Base-by-base conservation (phyloP, 1,140 invertebrate species). In the Holotrichia oblita region DNA sequence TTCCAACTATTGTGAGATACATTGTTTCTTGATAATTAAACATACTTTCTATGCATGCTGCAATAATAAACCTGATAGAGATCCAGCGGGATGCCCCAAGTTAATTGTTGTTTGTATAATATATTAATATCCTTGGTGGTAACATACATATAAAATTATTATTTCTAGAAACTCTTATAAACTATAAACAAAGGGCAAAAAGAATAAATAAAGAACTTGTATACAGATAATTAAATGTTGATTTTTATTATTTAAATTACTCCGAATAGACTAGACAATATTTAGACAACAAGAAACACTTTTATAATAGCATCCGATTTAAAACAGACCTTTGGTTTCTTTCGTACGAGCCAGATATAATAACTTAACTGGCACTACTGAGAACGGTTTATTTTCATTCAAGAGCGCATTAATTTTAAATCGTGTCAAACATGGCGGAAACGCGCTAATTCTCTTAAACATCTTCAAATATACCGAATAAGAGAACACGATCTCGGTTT, bases 211-310 rank as follows among this genome's bases (percentile, higher is more conserved):
- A 17, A 55, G 1, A 17, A 10, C 44, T 14, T 55, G n/a, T 55
- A 55, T 4, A 17, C 6, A 55, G 6, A 17, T 17, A n/a, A 17
- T 55, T 17, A 55, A 17, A 55, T 55, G 6, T 55, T 6, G 48
- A 55, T n/a, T 55, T 55, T 55, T 55, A 55, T 55, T 17, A 55
- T 17, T 34, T n/a, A 55, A 55, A 17, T 55, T 55, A 55, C 12
- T n/a, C 17, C 48, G 48, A 55, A 55, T 17, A 6, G 48, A 55
- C 12, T n/a, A n/a, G 48, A 17, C 6, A 55, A 55, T 55, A 55
- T 55, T 55, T 55, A 55, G 48, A 55, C 17, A 55, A 17, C 48
- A n/a, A 55, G 48, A 55, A 55, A 55, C 48, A 55, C 48, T 55
- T 55, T 1, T 55, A n/a, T 55, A 55, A 6, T 14, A 3, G 6